Conservation (phyloP, 2,888 invertebrate species). For the Spisula subtruncata region DNA sequence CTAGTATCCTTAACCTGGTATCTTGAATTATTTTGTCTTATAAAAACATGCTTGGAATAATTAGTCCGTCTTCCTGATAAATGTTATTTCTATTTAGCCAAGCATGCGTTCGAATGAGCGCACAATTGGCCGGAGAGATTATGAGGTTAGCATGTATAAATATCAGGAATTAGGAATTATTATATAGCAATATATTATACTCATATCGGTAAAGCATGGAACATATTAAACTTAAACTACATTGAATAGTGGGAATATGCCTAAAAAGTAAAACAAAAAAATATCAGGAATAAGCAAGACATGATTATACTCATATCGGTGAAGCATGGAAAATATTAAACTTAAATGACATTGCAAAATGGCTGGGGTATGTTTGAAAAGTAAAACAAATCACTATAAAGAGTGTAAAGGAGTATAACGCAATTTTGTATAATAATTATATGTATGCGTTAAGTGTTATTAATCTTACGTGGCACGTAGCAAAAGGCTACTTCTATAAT, state of each 20-base stretch:
- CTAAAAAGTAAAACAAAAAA: too few species aligned
- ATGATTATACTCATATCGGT: too few species aligned
- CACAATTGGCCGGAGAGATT: too few species aligned
- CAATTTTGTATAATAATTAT: background rate
- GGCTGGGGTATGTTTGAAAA: background rate
- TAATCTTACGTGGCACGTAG: background rate
- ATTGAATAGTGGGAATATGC: background rate
- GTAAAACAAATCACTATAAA: background rate
- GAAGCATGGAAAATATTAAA: background rate
- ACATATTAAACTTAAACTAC: background rate
- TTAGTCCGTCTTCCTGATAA: too few species aligned
- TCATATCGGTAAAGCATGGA: too few species aligned
- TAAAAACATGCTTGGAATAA: background rate
- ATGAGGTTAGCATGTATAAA: too few species aligned
- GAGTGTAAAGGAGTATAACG: background rate
- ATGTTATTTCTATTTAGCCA: too few species aligned
- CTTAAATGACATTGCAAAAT: background rate
- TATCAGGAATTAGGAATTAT: too few species aligned
- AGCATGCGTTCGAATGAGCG: too few species aligned
- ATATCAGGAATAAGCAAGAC: too few species aligned
- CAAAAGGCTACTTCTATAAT: background rate
- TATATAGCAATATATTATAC: too few species aligned
- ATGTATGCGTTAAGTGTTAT: background rate
- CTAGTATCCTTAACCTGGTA: background rate
- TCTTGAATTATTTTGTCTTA: background rate